These are phyloP conservation scores for Steinernema feltiae DNA, from an alignment of 1,140 invertebrate species.

Conservation along the genomic window DNA sequence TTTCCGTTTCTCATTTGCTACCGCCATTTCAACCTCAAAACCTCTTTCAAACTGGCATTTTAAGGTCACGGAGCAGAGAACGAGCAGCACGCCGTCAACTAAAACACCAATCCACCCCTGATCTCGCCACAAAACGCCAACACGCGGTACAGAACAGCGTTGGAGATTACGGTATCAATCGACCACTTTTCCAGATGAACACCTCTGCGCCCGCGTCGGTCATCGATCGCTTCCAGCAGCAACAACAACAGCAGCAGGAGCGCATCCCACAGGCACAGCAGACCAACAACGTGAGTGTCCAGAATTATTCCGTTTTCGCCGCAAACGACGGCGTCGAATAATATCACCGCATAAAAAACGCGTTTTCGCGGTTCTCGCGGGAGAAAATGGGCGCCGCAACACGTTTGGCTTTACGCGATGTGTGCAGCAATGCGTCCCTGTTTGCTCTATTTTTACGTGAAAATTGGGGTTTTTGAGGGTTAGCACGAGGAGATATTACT, in stretches of 20 bases:
- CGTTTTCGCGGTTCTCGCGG: not conserved
- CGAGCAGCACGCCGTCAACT: not conserved
- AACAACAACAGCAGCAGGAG: too few relatives aligned
- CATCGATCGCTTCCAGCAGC: not conserved
- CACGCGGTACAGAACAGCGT: not conserved
- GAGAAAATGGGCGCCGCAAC: not conserved
- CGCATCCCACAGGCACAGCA: too few relatives aligned
- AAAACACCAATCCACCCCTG: not conserved
- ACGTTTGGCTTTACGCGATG: too few relatives aligned
- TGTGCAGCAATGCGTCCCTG: too few relatives aligned
- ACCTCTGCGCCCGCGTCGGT: not conserved
- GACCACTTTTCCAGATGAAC: not conserved
- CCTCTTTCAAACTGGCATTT: too few relatives aligned
- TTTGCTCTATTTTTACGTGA: too few relatives aligned
- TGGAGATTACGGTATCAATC: not conserved
- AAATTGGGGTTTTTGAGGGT: too few relatives aligned
- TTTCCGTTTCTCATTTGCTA: not conserved
- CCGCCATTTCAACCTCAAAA: not conserved
- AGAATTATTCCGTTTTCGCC: not conserved
- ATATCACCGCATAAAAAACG: not conserved
- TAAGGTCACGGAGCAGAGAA: not conserved
- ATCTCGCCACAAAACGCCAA: not conserved
- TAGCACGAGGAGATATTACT: too few relatives aligned
- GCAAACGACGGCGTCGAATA: not conserved
- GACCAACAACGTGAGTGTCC: conserved; percentile 8